phyloP scores from a whole-genome alignment of 2,113 vertebrate species.

The Rhineura floridana region DNA sequence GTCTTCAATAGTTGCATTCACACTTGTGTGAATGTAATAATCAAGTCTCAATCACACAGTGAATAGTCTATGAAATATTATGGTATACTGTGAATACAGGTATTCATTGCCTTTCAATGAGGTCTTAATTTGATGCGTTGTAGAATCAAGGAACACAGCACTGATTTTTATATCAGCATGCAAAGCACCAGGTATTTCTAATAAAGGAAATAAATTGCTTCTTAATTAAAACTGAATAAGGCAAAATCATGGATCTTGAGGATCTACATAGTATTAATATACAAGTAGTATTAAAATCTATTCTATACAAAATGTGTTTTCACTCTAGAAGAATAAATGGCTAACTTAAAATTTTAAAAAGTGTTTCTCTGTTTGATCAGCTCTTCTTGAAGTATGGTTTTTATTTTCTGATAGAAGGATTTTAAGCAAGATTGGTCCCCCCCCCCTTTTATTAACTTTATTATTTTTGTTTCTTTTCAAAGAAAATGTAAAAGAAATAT shows the following conservation, averaged over 20 bases:
- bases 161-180: conserved; percentile 77
- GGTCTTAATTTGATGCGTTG: conserved; percentile 77
- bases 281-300: conserved; percentile 68
- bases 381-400: conserved; percentile 35
- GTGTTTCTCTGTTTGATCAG: neutral
- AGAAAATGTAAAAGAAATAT: conserved; percentile 97
- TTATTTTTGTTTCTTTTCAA: conserved; percentile 72
- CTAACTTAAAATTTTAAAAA: conserved; percentile 65
- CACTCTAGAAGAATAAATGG: conserved; percentile 58
- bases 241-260: conserved; percentile 70
- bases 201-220: conserved; percentile 73
- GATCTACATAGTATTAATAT: conserved; percentile 69
- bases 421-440: conserved; percentile 56
- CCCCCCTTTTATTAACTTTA: conserved; percentile 37
- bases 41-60: conserved; percentile 82
- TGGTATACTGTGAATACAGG: conserved; percentile 75
- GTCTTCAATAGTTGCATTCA: conserved; percentile 80
- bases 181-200: conserved; percentile 77
- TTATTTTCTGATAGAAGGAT: conserved; percentile 67
- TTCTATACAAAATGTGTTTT: conserved; percentile 66
- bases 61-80: conserved; percentile 79
- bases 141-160: conserved; percentile 71
- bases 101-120: conserved; percentile 78
- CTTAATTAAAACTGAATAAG: conserved; percentile 79
- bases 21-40: conserved; percentile 80